Conservation (phyloP, 2,113 vertebrate genomes). For the Archocentrus centrarchus region DNA sequence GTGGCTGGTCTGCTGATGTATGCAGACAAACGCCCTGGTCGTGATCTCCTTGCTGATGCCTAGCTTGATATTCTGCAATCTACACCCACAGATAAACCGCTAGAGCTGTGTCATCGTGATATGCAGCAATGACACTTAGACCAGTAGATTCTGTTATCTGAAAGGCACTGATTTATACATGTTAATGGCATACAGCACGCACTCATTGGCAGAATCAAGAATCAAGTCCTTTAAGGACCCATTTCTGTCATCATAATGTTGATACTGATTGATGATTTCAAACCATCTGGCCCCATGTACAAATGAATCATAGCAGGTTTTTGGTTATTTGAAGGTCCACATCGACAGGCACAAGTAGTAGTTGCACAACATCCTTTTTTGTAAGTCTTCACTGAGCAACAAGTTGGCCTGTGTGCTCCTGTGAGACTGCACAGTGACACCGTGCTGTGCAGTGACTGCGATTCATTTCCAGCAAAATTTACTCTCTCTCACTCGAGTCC, state of each 20-base stretch:
- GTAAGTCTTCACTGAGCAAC: constrained; percentile 35
- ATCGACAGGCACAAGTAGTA: background rate
- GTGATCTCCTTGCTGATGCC: background rate
- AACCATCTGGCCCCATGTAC: background rate
- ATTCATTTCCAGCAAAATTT: constrained; percentile 8
- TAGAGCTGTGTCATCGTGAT: background rate
- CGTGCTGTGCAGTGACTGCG: background rate
- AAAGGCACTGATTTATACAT: background rate
- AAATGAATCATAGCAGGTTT: background rate
- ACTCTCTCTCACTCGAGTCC: background rate
- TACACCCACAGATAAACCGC: background rate
- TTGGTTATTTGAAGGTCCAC: background rate
- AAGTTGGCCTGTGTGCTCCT: constrained; percentile 19
- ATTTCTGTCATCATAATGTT: background rate
- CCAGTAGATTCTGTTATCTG: background rate
- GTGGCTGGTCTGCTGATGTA: constrained; percentile 60
- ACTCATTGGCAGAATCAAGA: background rate
- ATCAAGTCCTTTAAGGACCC: background rate
- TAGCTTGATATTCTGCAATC: background rate
- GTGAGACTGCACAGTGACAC: constrained; percentile 13
- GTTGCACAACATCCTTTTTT: background rate
- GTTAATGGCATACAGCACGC: background rate
- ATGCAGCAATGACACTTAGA: background rate
- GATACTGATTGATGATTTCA: background rate
- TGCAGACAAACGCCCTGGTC: constrained; percentile 20